Evolutionary conservation across 2,888 invertebrate genomes (phyloP).

Genomic region (Harpalus rufipes): DNA sequence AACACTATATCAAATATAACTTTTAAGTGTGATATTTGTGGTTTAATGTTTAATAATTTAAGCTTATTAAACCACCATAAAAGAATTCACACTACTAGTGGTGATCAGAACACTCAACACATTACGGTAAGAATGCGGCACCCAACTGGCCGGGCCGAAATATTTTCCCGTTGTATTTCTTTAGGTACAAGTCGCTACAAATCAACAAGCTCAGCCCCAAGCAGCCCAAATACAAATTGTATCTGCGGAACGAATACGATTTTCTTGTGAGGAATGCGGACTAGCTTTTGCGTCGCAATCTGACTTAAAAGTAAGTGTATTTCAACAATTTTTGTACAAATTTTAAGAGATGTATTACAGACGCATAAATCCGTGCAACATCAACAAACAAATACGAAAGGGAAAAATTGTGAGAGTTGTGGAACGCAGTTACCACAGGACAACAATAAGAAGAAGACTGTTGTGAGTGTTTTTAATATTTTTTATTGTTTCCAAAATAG

Average conservation of each 20-base stretch:
- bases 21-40: constrained; percentile 93
- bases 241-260: constrained; percentile 78
- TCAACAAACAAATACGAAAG: constrained; percentile 75
- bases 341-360: no score
- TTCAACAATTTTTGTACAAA: no score
- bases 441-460: constrained; percentile 76
- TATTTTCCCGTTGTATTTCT: no score
- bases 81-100: constrained; percentile 86
- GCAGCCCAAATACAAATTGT: constrained; percentile 81
- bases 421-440: constrained; percentile 76
- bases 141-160: no score
- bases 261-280: constrained; percentile 77
- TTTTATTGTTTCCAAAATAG: no score
- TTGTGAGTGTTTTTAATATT: constrained; percentile 73
- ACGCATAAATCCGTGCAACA: constrained; percentile 69
- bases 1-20: constrained; percentile 89
- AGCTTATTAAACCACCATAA: constrained; percentile 92
- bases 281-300: constrained; percentile 75
- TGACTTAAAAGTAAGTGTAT: constrained; percentile 72
- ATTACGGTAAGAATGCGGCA: constrained; percentile 37
- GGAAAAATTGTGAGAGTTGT: constrained; percentile 77
- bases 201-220: constrained; percentile 74
- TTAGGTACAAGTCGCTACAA: constrained; percentile 54
- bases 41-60: constrained; percentile 90
- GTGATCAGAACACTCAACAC: constrained; percentile 73